Percentiles rank a stretch among this genome's conserved stretches.
Evolutionary conservation across 1,140 invertebrate species (phyloP).

Genomic region (Melanaphis sacchari): DNA sequence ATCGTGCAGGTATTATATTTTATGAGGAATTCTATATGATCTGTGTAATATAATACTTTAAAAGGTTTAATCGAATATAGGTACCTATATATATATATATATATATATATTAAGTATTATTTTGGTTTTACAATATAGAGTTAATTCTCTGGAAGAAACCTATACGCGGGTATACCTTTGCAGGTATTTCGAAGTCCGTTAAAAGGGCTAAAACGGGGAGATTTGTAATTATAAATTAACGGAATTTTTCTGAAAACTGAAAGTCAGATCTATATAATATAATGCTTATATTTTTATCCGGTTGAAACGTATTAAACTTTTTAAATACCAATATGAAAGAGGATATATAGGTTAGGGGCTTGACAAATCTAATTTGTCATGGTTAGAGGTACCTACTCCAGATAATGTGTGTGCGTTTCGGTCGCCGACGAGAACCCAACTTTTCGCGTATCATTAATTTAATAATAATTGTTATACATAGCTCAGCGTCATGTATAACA

Average conservation of each 20-base stretch:
- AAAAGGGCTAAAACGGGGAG: neutral
- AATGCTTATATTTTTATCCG: neutral
- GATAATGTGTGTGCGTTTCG: neutral
- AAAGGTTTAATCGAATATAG: neutral
- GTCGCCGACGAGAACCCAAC: neutral
- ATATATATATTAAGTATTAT: neutral
- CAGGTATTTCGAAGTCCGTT: neutral
- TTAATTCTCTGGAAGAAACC: neutral
- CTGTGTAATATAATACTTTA: constrained; percentile 7
- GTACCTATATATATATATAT: no score
- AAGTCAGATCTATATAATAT: no score
- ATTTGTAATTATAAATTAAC: neutral
- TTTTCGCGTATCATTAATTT: neutral
- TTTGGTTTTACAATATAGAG: neutral
- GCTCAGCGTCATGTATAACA: no score
- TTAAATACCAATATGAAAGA: neutral
- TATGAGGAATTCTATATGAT: constrained; percentile 5
- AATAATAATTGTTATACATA: neutral
- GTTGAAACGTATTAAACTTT: neutral
- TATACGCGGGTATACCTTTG: neutral
- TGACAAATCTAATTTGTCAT: no score
- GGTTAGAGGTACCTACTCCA: neutral
- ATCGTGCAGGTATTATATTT: neutral
- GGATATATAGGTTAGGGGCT: neutral
- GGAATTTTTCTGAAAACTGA: neutral